Evolutionary conservation across 2,888 invertebrate species (phyloP), one percentile per base, ranked within the genome.

Genomic region (Andrena dorsata): DNA sequence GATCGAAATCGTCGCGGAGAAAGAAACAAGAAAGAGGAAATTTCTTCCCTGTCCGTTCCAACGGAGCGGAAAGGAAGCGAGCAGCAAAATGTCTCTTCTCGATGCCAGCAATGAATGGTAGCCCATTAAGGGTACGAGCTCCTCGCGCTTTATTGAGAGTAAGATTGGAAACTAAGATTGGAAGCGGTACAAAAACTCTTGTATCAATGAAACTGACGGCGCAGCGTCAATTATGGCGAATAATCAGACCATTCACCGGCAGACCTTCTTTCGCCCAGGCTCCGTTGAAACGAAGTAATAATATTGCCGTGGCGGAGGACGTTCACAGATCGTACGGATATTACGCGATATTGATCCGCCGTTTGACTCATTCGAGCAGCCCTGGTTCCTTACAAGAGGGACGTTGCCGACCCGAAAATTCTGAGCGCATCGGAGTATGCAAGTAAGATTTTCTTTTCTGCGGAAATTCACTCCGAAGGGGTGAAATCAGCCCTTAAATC

Each of bases 321-420:
- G 13, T n/a, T 63, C 51, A 26, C 63, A 58, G 41, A 76, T 58
- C 64, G 56, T n/a, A 6, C 49, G n/a, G 32, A 49, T 64, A 35
- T 58, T 61, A 51, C 16, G 23, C 64, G 56, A 35, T 73, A 76
- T 76, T 64, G 71, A 71, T 53, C 53, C 30, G 35, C 16, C 2
- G 26, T n/a, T 30, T 41, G 41, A 16, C 30, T 13, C 64, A 72
- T 58, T 26, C 32, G 58, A 64, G 61, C 58, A 47, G 73, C 47
- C 64, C 13, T 10, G 35, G 10, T 23, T 51, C 56, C 56, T 56
- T 51, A 3, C 41, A 41, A 41, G 13, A 13, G 41, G 41, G 4
- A 41, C 4, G 41, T 13, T 13, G 2, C 8, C 32, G 32, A 35
- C 10, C 35, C 41, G 41, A 41, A 16, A 41, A 16, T 41, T 41